phyloP scores from a whole-genome alignment of 2,113 vertebrate genomes.

The Bubo bubo region DNA sequence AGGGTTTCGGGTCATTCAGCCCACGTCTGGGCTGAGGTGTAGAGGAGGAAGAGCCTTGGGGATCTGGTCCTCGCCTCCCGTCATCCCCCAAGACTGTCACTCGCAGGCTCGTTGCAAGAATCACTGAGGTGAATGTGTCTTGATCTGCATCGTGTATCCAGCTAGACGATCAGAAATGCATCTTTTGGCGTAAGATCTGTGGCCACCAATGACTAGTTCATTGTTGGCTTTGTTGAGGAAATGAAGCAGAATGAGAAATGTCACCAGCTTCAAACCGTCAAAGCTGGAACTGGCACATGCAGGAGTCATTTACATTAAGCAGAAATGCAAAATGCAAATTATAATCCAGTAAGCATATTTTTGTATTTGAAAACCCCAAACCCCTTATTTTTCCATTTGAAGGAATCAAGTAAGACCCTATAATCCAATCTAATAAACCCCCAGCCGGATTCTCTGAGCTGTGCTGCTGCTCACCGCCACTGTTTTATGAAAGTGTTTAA shows the following conservation, averaged over 20 bases:
- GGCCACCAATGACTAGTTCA: rapidly evolving
- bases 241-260: background rate
- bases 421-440: constrained; percentile 18
- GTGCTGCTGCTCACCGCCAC: background rate
- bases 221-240: background rate
- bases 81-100: rapidly evolving
- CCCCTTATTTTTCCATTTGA: background rate
- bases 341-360: background rate
- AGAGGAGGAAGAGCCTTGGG: background rate
- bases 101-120: rapidly evolving
- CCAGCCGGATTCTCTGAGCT: background rate
- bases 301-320: background rate
- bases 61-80: background rate
- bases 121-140: rapidly evolving
- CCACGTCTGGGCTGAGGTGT: background rate
- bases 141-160: rapidly evolving
- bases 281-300: background rate
- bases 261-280: background rate
- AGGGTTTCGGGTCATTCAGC: background rate
- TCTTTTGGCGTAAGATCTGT: rapidly evolving
- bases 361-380: background rate
- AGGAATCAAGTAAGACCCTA: background rate
- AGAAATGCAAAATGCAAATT: background rate
- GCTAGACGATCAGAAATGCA: background rate
- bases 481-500: background rate